These are phyloP conservation scores for Aramus guarauna DNA, from an alignment of 2,113 vertebrate genomes.

Conservation along the genomic window DNA sequence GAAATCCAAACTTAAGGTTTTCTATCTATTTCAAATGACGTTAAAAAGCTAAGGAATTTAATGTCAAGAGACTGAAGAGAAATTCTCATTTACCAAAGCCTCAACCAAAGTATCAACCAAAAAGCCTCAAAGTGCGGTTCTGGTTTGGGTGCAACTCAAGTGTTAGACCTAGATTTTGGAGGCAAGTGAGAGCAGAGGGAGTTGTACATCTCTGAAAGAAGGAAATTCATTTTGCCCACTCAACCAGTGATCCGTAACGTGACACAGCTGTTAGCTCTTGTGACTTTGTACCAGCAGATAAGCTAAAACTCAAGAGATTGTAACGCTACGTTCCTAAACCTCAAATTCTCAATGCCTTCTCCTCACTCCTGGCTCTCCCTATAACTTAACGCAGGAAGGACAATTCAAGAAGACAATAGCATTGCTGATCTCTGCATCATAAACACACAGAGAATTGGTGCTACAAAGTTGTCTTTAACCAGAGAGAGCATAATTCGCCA, in stretches of 20 bases:
- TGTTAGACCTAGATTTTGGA: not conserved
- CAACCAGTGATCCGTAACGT: not conserved
- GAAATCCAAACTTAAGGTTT: not conserved
- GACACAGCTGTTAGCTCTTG: not conserved
- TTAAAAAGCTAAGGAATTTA: not conserved
- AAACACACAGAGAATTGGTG: rapidly evolving
- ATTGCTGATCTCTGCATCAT: too few relatives aligned
- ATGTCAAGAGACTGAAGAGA: not conserved
- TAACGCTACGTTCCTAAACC: rapidly evolving
- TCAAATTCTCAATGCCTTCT: not conserved
- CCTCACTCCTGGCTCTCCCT: not conserved
- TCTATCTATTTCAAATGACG: not conserved
- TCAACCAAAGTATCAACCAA: rapidly evolving
- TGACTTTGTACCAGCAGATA: too few relatives aligned
- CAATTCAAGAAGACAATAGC: not conserved
- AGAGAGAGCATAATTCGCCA: rapidly evolving
- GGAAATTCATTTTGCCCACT: not conserved
- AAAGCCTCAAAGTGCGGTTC: not conserved
- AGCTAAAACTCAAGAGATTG: rapidly evolving
- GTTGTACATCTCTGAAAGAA: not conserved
- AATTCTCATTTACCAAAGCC: not conserved
- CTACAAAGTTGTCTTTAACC: rapidly evolving
- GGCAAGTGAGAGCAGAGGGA: not conserved
- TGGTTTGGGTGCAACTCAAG: not conserved
- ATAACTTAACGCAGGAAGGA: rapidly evolving